Percentiles rank a stretch among this genome's conserved stretches.
These are phyloP conservation scores for Gadopsis bispinosus DNA, from an alignment of 2,797 vertebrate genomes.

Conservation along the genomic window DNA sequence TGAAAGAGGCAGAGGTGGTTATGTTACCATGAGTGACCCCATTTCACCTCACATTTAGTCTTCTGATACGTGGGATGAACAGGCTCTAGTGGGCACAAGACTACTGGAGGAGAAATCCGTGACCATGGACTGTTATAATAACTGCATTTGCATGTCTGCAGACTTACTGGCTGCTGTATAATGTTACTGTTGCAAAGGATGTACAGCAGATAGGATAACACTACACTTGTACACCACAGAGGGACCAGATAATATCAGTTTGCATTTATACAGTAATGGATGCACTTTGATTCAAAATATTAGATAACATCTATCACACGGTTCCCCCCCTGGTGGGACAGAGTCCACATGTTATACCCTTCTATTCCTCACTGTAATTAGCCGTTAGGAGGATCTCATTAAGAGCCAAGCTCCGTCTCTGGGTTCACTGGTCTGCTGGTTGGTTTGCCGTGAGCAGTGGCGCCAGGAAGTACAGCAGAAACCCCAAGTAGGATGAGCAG, in stretches of 20 bases:
- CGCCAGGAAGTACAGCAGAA: slow-evolving; percentile 25
- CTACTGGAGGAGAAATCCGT: background rate
- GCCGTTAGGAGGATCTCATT: slow-evolving; percentile 40
- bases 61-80: background rate
- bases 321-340: slow-evolving; percentile 10
- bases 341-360: slow-evolving; percentile 27
- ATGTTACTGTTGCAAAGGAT: background rate
- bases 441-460: slow-evolving; percentile 3
- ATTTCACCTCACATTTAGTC: background rate
- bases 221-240: background rate
- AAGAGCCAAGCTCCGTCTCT: slow-evolving; percentile 35
- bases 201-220: background rate
- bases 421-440: slow-evolving; percentile 32
- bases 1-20: background rate
- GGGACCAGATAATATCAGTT: slow-evolving; percentile 16
- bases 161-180: slow-evolving; percentile 14
- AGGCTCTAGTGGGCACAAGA: background rate
- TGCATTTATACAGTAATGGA: slow-evolving; percentile 21
- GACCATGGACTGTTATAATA: background rate
- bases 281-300: slow-evolving; percentile 28
- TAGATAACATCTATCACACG: slow-evolving; percentile 8
- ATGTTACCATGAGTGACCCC: background rate
- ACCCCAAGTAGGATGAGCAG: slow-evolving; percentile 12
- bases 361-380: slow-evolving; percentile 41
- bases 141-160: slow-evolving; percentile 4